A percentile compares a stretch with the other conserved stretches of the same genome.
Conservation (phyloP, 2,888 invertebrate genomes). For the Aphodius granarius region DNA sequence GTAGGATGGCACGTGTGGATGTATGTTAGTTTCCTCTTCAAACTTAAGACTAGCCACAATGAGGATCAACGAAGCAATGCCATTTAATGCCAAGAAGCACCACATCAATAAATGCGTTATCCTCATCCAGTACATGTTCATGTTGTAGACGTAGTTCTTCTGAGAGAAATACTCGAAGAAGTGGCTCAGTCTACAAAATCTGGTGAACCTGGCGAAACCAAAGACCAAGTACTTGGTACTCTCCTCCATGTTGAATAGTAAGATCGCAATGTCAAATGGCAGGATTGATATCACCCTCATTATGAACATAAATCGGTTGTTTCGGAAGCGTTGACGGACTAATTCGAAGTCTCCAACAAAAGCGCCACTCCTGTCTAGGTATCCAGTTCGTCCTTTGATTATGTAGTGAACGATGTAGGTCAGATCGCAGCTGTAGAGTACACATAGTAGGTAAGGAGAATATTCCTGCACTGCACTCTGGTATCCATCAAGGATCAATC, state of each 20-base stretch:
- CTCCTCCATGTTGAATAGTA: slow-evolving; percentile 3
- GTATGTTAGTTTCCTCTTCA: slow-evolving; percentile 7
- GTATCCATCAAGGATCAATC: slow-evolving; percentile 30
- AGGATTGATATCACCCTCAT: slow-evolving; percentile 17
- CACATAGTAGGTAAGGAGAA: slow-evolving; percentile 17
- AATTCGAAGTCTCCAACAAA: slow-evolving; percentile 26
- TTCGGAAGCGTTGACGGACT: slow-evolving; percentile 17
- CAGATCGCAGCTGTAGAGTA: slow-evolving; percentile 28
- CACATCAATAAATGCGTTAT: slow-evolving; percentile 18
- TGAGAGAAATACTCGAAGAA: slow-evolving; percentile 23
- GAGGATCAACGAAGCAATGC: slow-evolving; percentile 7
- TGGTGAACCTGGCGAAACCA: slow-evolving; percentile 25
- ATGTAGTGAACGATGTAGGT: slow-evolving; percentile 27
- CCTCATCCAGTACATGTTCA: slow-evolving; percentile 16
- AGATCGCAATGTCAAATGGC: slow-evolving; percentile 22
- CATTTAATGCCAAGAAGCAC: slow-evolving; percentile 14
- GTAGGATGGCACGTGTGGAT: slow-evolving; percentile 15
- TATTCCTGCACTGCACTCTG: slow-evolving; percentile 30
- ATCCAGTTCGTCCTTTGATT: slow-evolving; percentile 27
- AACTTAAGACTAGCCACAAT: slow-evolving; percentile 2
- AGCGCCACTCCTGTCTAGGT: slow-evolving; percentile 27
- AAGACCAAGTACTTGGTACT: slow-evolving; percentile 8
- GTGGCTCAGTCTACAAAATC: slow-evolving; percentile 25
- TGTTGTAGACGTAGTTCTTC: slow-evolving; percentile 14
- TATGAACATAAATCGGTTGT: slow-evolving; percentile 20